These are phyloP conservation scores for Trichonephila inaurata DNA, from an alignment of 1,140 invertebrate genomes.

Conservation along the genomic window DNA sequence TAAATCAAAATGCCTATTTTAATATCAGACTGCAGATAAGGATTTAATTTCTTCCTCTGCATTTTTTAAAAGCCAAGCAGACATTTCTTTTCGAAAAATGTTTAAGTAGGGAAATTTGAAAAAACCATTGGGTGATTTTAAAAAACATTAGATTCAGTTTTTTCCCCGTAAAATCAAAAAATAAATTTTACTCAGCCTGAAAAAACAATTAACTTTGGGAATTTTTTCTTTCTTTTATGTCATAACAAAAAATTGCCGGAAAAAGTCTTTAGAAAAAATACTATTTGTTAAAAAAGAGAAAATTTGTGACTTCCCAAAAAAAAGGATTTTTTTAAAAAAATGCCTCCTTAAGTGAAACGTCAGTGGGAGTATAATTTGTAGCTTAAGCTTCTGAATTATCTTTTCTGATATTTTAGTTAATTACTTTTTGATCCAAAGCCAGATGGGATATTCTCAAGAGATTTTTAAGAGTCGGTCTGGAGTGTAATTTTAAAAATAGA, in stretches of 20 bases:
- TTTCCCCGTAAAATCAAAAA: not conserved
- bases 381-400: constrained; percentile 27
- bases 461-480: not conserved
- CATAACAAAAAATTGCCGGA: not conserved
- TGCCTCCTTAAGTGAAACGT: constrained; percentile 35
- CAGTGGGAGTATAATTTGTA: not conserved
- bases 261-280: not conserved
- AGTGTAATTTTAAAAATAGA: constrained; percentile 1
- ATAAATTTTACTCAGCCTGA: not conserved
- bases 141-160: not conserved
- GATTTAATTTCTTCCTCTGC: no score
- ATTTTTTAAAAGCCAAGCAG: no score
- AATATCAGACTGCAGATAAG: no score
- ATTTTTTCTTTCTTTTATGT: not conserved
- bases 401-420: constrained; percentile 47
- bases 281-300: not conserved
- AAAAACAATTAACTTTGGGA: not conserved
- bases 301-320: not conserved
- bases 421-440: constrained; percentile 55
- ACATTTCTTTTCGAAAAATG: no score
- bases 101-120: no score
- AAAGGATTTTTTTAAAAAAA: not conserved
- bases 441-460: constrained; percentile 49
- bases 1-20: no score
- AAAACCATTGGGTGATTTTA: not conserved